A percentile compares a stretch with the other conserved stretches of the same genome.
These are phyloP conservation scores for Tetramorium bicarinatum DNA, from an alignment of 2,888 invertebrate species.

Conservation along the genomic window DNA sequence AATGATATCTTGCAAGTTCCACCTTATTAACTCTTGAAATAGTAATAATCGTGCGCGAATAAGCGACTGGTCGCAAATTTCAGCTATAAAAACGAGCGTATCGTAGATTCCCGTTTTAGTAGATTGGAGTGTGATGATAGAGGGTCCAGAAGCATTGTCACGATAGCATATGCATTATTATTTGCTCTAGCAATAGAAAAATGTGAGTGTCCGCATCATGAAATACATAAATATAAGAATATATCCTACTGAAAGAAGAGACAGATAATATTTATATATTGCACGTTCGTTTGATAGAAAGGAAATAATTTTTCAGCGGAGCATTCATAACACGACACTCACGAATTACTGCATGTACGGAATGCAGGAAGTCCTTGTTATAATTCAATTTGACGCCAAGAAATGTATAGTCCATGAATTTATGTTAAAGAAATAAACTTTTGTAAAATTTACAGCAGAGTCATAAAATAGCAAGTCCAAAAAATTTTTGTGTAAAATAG, in stretches of 20 bases:
- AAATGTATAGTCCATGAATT: not conserved
- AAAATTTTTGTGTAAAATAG: not conserved
- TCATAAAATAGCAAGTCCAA: not conserved
- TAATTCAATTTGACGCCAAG: not conserved
- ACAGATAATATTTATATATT: not conserved
- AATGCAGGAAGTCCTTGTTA: not conserved
- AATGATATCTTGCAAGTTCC: constrained; percentile 22
- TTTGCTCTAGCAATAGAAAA: not conserved
- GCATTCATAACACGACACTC: constrained; percentile 37
- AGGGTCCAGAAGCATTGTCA: constrained; percentile 47
- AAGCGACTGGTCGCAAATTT: not conserved
- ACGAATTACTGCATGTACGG: not conserved
- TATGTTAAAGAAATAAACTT: not conserved
- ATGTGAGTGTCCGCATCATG: constrained; percentile 19
- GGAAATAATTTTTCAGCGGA: not conserved
- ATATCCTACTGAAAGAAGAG: not conserved
- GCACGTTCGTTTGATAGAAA: not conserved
- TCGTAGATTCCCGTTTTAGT: constrained; percentile 22
- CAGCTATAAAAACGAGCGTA: not conserved
- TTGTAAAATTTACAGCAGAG: not conserved
- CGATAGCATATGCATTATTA: constrained; percentile 46
- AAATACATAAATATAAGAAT: not conserved
- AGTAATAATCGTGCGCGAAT: constrained; percentile 7
- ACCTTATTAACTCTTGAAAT: constrained; percentile 25
- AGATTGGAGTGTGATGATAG: constrained; percentile 16